These are phyloP conservation scores for Pogonocherus hispidulus DNA, from an alignment of 2,888 invertebrate genomes.

Conservation along the genomic window DNA sequence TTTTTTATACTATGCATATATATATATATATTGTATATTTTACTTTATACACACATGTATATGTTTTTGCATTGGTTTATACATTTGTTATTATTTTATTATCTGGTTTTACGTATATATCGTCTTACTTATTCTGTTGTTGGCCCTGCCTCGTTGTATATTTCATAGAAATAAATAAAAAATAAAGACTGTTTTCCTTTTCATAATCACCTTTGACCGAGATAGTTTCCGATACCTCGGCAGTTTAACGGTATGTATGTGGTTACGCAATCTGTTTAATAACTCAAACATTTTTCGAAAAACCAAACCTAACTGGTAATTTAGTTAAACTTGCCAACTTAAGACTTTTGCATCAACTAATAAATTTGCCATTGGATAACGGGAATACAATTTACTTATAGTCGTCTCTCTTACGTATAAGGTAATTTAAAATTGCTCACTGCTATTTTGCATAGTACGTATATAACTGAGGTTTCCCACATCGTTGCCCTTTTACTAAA, in stretches of 20 bases:
- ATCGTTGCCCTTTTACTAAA: constrained; percentile 49
- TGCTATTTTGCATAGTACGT: constrained; percentile 53
- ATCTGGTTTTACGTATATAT: no score
- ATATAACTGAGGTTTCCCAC: constrained; percentile 51
- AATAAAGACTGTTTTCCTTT: no score
- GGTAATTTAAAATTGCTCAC: constrained; percentile 54
- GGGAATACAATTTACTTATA: constrained; percentile 59
- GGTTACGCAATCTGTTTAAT: constrained; percentile 35
- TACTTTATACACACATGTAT: no score
- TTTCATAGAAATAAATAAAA: no score
- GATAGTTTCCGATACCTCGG: no score
- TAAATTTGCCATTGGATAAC: constrained; percentile 58
- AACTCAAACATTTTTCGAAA: constrained; percentile 43
- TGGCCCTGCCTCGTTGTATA: no score
- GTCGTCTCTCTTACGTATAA: constrained; percentile 57
- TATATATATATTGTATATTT: no score
- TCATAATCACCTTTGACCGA: no score
- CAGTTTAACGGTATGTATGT: constrained; percentile 48
- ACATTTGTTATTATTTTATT: no score
- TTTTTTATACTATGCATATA: no score
- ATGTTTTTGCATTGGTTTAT: no score
- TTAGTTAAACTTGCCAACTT: constrained; percentile 52
- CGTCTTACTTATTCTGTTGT: no score
- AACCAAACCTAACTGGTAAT: constrained; percentile 47
- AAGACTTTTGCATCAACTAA: constrained; percentile 54